phyloP scores from a whole-genome alignment of 2,888 invertebrate genomes.

The Drosophila macrospina region DNA sequence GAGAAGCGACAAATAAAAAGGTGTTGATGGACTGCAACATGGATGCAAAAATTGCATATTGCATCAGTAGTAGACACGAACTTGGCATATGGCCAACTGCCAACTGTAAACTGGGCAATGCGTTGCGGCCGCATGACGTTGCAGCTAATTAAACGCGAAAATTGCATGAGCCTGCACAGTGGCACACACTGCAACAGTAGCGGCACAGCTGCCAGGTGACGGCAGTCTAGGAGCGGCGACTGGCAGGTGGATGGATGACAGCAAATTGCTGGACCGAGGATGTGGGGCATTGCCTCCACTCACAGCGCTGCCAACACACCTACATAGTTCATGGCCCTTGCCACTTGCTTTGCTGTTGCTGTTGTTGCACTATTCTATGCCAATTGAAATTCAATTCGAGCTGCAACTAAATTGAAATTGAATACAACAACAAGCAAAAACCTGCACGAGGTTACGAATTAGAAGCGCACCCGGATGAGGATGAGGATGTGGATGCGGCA shows the following conservation, averaged over 20 bases:
- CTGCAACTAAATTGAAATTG: slow-evolving; percentile 59
- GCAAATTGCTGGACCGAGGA: slow-evolving; percentile 6
- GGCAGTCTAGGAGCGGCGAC: background rate
- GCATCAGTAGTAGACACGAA: slow-evolving; percentile 34
- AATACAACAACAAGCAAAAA: slow-evolving; percentile 37
- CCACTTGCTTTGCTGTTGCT: background rate
- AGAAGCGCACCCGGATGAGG: slow-evolving; percentile 24
- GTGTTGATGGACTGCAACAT: slow-evolving; percentile 78
- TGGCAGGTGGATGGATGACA: slow-evolving; percentile 10
- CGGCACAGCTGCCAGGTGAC: slow-evolving; percentile 16
- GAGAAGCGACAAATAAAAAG: slow-evolving; percentile 54
- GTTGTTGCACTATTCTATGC: slow-evolving; percentile 33
- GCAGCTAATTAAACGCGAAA: slow-evolving; percentile 77
- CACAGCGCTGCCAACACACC: background rate
- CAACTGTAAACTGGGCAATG: slow-evolving; percentile 17
- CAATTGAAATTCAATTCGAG: slow-evolving; percentile 70
- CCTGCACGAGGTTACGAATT: slow-evolving; percentile 51
- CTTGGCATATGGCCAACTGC: slow-evolving; percentile 55
- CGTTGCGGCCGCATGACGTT: slow-evolving; percentile 46
- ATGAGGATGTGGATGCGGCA: slow-evolving; percentile 1
- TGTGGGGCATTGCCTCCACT: background rate
- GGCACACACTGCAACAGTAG: slow-evolving; percentile 37
- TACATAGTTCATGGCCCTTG: slow-evolving; percentile 1
- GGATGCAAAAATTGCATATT: slow-evolving; percentile 73
- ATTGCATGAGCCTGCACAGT: slow-evolving; percentile 54